phyloP scores from a whole-genome alignment of 2,888 invertebrate species.

The Automeris io region DNA sequence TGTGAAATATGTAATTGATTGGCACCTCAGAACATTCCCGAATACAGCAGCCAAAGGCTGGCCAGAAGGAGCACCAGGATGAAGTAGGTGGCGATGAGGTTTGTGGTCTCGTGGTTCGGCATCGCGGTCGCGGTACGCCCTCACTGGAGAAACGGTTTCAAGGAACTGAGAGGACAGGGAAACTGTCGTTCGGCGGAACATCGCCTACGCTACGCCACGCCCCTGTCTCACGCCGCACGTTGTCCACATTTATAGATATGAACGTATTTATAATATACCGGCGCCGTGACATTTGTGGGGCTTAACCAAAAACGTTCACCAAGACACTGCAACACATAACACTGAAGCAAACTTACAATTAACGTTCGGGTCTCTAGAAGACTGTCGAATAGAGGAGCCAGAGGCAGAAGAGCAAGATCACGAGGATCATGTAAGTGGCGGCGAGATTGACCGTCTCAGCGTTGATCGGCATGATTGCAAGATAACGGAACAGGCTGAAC shows the following conservation, averaged over 20 bases:
- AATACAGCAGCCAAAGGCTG: slow-evolving; percentile 82
- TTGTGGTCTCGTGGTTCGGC: slow-evolving; percentile 79
- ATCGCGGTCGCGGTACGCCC: slow-evolving; percentile 44
- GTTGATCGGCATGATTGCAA: slow-evolving; percentile 67
- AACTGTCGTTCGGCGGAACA: slow-evolving; percentile 27
- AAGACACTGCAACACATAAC: slow-evolving; percentile 3
- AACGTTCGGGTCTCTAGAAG: slow-evolving; percentile 34
- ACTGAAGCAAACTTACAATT: slow-evolving; percentile 17
- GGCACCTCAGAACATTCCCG: slow-evolving; percentile 77
- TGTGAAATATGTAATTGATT: slow-evolving; percentile 5
- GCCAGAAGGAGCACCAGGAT: slow-evolving; percentile 81
- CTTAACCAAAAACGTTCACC: slow-evolving; percentile 14
- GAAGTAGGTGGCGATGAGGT: slow-evolving; percentile 82
- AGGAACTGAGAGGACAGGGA: slow-evolving; percentile 47
- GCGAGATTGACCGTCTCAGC: slow-evolving; percentile 81
- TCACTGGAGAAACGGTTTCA: slow-evolving; percentile 55
- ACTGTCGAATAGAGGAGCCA: slow-evolving; percentile 82
- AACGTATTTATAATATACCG: slow-evolving; percentile 38
- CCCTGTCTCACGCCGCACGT: slow-evolving; percentile 32
- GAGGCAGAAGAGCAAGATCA: slow-evolving; percentile 79
- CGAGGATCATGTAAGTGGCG: slow-evolving; percentile 83
- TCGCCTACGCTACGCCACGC: slow-evolving; percentile 48
- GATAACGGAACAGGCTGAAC: slow-evolving; percentile 37
- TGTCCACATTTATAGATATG: slow-evolving; percentile 56
- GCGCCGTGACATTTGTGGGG: slow-evolving; percentile 37